Evolutionary conservation across 2,888 invertebrate genomes (phyloP).

Genomic region (Microplitis manilae): DNA sequence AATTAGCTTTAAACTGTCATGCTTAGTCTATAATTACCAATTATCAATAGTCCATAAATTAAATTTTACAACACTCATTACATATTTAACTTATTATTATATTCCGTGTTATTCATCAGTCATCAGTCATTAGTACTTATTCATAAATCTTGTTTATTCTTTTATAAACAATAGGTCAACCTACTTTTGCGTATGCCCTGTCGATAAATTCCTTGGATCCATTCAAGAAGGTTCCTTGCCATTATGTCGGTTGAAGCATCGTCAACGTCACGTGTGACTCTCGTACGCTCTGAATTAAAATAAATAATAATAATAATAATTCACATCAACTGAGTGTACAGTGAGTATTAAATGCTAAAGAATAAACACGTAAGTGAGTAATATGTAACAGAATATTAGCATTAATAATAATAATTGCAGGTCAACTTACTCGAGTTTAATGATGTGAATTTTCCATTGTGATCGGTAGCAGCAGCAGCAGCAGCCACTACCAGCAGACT

Average conservation of each 20-base stretch:
- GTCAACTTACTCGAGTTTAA: conserved; percentile 4
- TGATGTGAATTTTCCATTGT: conserved; percentile 16
- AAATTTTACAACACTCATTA: conserved; percentile 14
- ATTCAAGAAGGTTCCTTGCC: conserved; percentile 82
- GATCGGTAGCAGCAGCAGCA: conserved; percentile 11
- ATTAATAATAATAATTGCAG: conserved; percentile 6
- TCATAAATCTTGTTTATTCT: not conserved
- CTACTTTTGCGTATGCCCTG: conserved; percentile 75
- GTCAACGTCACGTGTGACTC: conserved; percentile 58
- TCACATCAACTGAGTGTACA: not conserved
- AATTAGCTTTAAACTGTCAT: not conserved
- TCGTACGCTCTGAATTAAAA: conserved; percentile 55
- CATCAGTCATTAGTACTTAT: not conserved
- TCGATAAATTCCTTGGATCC: conserved; percentile 82
- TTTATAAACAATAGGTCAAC: conserved; percentile 48
- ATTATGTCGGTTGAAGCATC: conserved; percentile 76
- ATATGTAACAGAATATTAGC: conserved; percentile 5
- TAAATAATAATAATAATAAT: conserved; percentile 19
- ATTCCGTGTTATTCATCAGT: conserved; percentile 18
- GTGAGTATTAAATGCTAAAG: not conserved
- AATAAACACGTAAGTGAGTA: not conserved
- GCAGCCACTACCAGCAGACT: conserved; percentile 25
- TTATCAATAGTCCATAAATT: conserved; percentile 1
- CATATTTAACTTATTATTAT: conserved; percentile 10
- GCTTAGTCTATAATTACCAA: not conserved